Evolutionary conservation across 2,113 vertebrate genomes (phyloP), one percentile per base, ranked within the genome.

Genomic region (Apodemus speciosus): DNA sequence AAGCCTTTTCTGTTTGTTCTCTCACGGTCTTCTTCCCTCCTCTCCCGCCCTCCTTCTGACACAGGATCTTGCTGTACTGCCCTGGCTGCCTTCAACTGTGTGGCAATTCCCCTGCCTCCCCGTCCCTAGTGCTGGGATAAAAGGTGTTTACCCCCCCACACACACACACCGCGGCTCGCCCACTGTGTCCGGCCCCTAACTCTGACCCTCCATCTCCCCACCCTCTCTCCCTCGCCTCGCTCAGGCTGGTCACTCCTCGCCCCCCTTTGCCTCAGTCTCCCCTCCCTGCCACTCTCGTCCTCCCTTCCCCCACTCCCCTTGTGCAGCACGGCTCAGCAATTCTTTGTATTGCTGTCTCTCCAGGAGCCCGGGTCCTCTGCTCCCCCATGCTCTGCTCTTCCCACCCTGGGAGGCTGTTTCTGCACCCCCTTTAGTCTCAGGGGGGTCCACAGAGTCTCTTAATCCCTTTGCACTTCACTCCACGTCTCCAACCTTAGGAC

Each of bases 401-500:
- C 83, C 38, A 9, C 49, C n/a, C 49, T 23, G 40, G 25, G 38
- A n/a, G 85, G 60, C 73, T 83, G 56, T 13, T 49, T 75, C 71
- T n/a, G 79, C 27, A 75, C 16, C 64, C 87, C 72, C 71, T 88
- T 35, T 64, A 6, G 25, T 21, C 60, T 85, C 38, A 49, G 71
- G 16, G 43, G 53, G 60, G 11, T 58, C 46, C 49, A 56, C 20
- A 51, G 49, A 71, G 49, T 11, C 35, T 20, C 69, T 46, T 56
- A 68, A 72, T 76, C 69, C 53, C 16, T 51, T 23, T 27, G 40
- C 15, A 23, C 10, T 49, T n/a, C 43, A 35, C 53, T 56, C 40
- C 15, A 60, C 21, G 58, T 93, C 85, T 49, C 69, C 88, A 90
- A 58, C 66, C 58, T 40, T 8, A 64, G 84, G 86, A 95, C 87